Percentiles rank a stretch among this genome's conserved stretches.
These are phyloP conservation scores for Gouania willdenowi DNA, from an alignment of 2,797 vertebrate genomes.

Conservation along the genomic window DNA sequence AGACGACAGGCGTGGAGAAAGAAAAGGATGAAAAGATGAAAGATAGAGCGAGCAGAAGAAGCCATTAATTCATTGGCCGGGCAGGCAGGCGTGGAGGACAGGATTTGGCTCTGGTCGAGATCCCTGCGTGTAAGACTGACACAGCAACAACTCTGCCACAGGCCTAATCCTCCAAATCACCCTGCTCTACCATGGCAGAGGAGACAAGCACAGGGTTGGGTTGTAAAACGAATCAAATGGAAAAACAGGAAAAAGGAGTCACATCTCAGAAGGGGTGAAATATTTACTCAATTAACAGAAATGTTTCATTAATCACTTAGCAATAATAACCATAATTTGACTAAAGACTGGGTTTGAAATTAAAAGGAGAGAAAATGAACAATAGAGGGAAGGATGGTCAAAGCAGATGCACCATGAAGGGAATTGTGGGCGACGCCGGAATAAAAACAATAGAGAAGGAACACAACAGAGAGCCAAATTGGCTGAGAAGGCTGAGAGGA, in stretches of 20 bases:
- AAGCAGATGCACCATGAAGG: conserved; percentile 22
- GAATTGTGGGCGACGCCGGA: conserved; percentile 14
- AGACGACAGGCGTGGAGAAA: conserved; percentile 8
- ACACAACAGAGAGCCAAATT: conserved; percentile 49
- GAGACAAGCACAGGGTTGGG: conserved; percentile 46
- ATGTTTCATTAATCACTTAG: too few species aligned
- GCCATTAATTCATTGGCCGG: conserved; percentile 44
- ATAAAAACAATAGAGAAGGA: conserved; percentile 12
- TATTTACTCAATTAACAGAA: too few species aligned
- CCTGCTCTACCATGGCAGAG: conserved; percentile 41
- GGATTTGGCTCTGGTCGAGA: conserved; percentile 71
- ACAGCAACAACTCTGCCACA: conserved; percentile 67
- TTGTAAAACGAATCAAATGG: conserved; percentile 37
- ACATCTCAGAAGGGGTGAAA: too few species aligned
- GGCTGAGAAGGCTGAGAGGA: conserved; percentile 43
- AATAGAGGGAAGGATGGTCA: conserved; percentile 9
- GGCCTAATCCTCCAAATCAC: conserved; percentile 69
- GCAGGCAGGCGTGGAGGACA: conserved; percentile 64
- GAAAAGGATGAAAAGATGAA: conserved; percentile 42
- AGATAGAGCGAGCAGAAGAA: conserved; percentile 33
- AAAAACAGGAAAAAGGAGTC: conserved; percentile 1
- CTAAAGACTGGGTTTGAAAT: too few species aligned
- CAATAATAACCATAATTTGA: too few species aligned
- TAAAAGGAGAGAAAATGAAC: conserved; percentile 1
- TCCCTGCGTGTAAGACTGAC: conserved; percentile 69